Evolutionary conservation across 2,797 vertebrate genomes (phyloP), one percentile per base, ranked within the genome.

Genomic region (Halcyon leucocephala): DNA sequence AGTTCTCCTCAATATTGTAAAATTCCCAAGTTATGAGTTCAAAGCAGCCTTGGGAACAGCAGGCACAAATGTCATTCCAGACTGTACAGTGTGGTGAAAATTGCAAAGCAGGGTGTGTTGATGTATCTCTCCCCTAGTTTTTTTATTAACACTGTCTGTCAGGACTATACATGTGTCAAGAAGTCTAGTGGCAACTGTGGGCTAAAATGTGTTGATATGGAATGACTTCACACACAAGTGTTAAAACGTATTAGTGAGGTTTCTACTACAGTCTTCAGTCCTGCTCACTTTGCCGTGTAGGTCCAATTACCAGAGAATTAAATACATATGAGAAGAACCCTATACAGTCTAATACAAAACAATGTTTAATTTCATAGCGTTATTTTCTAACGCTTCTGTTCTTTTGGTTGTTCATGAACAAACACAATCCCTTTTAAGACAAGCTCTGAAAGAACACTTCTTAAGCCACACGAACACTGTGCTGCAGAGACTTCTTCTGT

Each of bases 81-180:
- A 37, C 8, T 3, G 0, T n/a, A 28, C 3, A 14, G 3, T 19
- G 37, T 11, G 41, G 18, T 61, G 21, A 86, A 82, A 89, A 86
- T 5, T 22, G 4, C 10, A 13, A 67, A 73, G 65, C n/a, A 41
- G 20, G 26, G 24, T 14, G 16, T 14, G 3, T 5, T 42, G 29
- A 28, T 15, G 6, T 13, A 37, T 17, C 41, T 70, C 19, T 0
- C 1, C 4, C 17, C 7, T 0, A 29, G 2, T 1, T 70, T 67
- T 77, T 78, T 72, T 65, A 37, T 14, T 17, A 48, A 35, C 26
- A 9, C 12, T 64, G 7, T 25, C 57, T 67, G 21, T 26, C 26
- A 33, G 41, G 19, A 33, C 7, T 7, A 41, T 41, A 51, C 14
- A 6, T 0, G 7, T 54, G 35, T 64, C 24, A 54, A 29, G 33